Conservation (phyloP, 2,113 vertebrate genomes). For the Psettodes erumei region DNA sequence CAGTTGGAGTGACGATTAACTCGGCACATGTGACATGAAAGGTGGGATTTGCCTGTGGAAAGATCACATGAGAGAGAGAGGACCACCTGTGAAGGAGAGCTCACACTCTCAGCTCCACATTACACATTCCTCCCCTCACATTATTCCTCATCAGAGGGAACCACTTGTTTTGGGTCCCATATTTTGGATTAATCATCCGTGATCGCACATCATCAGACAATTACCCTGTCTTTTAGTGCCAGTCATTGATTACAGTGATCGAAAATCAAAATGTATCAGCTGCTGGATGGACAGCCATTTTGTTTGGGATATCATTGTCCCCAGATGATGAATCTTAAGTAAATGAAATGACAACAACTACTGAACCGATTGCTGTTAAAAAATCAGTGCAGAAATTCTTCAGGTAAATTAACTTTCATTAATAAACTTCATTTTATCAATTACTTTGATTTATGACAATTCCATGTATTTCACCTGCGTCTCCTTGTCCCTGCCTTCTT, state of each 20-base stretch:
- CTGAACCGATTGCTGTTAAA: too few species aligned
- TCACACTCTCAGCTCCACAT: conserved; percentile 12
- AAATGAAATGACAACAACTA: too few species aligned
- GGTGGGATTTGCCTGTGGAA: conserved; percentile 9
- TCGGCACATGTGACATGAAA: conserved; percentile 37
- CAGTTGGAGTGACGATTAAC: background rate
- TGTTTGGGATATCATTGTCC: background rate
- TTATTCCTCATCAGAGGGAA: conserved; percentile 44
- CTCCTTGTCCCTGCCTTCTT: too few species aligned
- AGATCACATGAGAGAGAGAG: conserved; percentile 26
- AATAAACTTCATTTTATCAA: too few species aligned
- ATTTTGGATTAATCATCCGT: conserved; percentile 53
- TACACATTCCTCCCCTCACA: conserved; percentile 47
- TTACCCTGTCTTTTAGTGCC: background rate
- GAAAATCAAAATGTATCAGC: background rate
- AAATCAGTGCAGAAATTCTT: too few species aligned
- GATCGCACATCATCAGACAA: conserved; percentile 55
- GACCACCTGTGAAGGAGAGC: conserved; percentile 17
- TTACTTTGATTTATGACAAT: too few species aligned
- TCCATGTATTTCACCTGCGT: too few species aligned
- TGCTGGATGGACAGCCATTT: background rate
- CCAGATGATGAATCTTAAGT: too few species aligned
- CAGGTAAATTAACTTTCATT: too few species aligned
- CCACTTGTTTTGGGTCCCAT: conserved; percentile 45
- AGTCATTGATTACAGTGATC: background rate